Conservation (phyloP, 2,888 invertebrate genomes). For the Cantharis flavilabris region DNA sequence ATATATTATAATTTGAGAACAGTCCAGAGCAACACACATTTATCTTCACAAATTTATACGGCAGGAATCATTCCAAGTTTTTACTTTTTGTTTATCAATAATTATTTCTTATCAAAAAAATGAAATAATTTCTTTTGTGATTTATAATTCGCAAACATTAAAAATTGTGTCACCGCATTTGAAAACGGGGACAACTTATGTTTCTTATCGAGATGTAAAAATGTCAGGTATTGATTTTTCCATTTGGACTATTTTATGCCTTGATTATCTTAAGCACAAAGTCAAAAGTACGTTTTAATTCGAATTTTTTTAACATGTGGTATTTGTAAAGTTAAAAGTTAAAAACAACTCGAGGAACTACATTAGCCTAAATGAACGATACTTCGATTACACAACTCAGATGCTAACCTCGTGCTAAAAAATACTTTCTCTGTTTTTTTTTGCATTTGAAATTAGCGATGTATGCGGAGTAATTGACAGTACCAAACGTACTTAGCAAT, state of each 20-base stretch:
- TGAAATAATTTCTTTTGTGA: too few relatives aligned
- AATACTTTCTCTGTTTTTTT: slow-evolving; percentile 28
- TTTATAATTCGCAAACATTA: not conserved
- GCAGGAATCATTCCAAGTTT: too few relatives aligned
- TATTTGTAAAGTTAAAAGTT: slow-evolving; percentile 19
- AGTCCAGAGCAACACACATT: too few relatives aligned
- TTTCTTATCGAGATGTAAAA: not conserved
- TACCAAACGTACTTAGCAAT: not conserved
- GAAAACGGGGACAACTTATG: not conserved
- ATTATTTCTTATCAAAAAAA: too few relatives aligned
- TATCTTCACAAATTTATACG: too few relatives aligned
- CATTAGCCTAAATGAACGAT: slow-evolving; percentile 27
- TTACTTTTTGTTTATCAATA: too few relatives aligned
- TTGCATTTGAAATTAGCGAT: not conserved
- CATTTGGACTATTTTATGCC: not conserved
- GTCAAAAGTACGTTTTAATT: slow-evolving; percentile 1
- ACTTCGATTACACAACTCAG: slow-evolving; percentile 22
- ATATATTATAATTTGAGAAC: too few relatives aligned
- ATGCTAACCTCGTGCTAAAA: slow-evolving; percentile 46
- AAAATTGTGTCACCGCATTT: not conserved
- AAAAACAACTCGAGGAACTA: slow-evolving; percentile 8
- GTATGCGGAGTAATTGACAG: not conserved
- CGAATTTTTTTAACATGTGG: slow-evolving; percentile 9
- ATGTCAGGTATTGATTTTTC: not conserved
- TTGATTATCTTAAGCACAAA: not conserved